Evolutionary conservation across 1,140 invertebrate species (phyloP).

Genomic region (Pteromalus puparum): DNA sequence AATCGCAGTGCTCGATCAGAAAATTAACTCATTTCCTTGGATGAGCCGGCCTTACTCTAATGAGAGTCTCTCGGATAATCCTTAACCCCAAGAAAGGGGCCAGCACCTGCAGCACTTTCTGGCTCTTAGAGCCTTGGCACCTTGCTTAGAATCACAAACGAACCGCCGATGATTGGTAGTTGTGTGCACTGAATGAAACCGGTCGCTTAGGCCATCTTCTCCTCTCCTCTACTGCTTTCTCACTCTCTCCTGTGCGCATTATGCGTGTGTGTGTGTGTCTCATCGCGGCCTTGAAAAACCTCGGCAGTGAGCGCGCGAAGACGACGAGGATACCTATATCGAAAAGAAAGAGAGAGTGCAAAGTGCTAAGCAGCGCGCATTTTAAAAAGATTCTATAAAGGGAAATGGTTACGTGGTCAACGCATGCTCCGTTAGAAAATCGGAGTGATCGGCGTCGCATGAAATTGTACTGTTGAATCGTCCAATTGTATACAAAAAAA

Average conservation of each 20-base stretch:
- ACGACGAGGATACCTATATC: not conserved
- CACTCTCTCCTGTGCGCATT: not conserved
- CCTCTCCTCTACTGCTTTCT: conserved; percentile 11
- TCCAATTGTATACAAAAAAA: too few relatives aligned
- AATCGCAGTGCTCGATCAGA: not conserved
- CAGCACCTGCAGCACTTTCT: not conserved
- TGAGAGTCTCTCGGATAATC: not conserved
- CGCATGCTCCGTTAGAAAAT: not conserved
- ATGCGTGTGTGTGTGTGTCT: not conserved
- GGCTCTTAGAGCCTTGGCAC: not conserved
- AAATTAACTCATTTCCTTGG: conserved; percentile 15
- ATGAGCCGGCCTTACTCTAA: not conserved
- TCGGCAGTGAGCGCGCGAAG: not conserved
- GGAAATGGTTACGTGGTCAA: not conserved
- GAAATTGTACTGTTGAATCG: not conserved
- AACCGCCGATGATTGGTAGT: not conserved
- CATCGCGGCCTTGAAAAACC: conserved; percentile 17
- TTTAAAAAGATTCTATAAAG: conserved; percentile 5
- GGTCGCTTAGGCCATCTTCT: conserved; percentile 12
- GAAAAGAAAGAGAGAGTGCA: not conserved
- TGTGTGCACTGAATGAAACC: conserved; percentile 1
- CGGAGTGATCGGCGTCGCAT: not conserved
- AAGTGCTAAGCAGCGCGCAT: conserved; percentile 12
- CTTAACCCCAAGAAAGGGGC: not conserved
- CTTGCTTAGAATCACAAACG: conserved; percentile 22